Percentiles rank a stretch among this genome's conserved stretches.
Evolutionary conservation across 2,797 vertebrate genomes (phyloP).

Genomic region (Paedocypris micromegethes): DNA sequence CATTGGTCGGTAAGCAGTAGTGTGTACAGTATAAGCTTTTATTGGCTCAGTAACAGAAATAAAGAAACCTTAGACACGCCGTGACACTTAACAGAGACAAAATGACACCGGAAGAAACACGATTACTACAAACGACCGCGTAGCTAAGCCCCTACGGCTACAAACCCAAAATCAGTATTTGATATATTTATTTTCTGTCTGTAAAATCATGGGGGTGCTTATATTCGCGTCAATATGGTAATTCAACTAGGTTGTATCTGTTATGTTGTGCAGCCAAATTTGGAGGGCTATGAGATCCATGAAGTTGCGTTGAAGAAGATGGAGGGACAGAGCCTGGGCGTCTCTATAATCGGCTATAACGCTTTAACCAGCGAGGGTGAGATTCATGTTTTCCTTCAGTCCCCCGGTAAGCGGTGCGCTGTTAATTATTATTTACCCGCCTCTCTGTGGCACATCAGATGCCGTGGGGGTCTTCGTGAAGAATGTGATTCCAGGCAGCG

Average conservation of each 20-base stretch:
- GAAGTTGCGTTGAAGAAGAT: constrained; percentile 81
- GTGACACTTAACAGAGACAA: too few relatives aligned
- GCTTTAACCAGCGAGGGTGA: constrained; percentile 72
- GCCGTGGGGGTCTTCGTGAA: constrained; percentile 91
- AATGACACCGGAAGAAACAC: too few relatives aligned
- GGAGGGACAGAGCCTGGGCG: constrained; percentile 88
- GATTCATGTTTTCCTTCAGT: background rate
- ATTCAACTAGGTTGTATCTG: background rate
- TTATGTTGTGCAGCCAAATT: constrained; percentile 57
- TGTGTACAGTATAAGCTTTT: too few relatives aligned
- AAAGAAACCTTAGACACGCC: too few relatives aligned
- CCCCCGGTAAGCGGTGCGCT: background rate
- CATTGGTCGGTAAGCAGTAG: too few relatives aligned
- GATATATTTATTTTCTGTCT: too few relatives aligned
- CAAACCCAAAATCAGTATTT: too few relatives aligned
- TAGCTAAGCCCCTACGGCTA: too few relatives aligned
- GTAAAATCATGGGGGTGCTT: too few relatives aligned
- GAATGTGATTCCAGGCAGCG: constrained; percentile 83
- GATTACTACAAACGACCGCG: too few relatives aligned
- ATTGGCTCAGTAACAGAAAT: too few relatives aligned
- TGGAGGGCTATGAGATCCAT: constrained; percentile 77
- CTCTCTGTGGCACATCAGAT: constrained; percentile 59
- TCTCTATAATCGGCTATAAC: constrained; percentile 88
- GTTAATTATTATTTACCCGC: background rate
- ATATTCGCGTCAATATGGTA: too few relatives aligned